Evolutionary conservation across 2,113 vertebrate species (phyloP).

Genomic region (Nothoprocta pentlandii): DNA sequence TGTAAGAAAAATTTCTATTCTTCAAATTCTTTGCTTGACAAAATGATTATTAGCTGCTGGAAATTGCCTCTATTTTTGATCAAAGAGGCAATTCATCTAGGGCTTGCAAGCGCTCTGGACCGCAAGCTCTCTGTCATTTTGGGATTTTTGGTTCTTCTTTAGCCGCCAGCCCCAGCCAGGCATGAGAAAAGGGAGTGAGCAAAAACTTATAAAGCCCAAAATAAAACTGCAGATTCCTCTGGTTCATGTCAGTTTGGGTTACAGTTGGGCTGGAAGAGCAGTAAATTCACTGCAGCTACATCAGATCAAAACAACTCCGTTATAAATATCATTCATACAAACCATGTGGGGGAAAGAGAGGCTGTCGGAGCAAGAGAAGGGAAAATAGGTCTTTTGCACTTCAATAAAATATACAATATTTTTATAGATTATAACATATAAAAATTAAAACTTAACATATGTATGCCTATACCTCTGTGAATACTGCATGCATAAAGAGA

Average conservation of each 20-base stretch:
- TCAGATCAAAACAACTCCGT: constrained; percentile 59
- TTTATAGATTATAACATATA: constrained; percentile 30
- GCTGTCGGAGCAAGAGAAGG: constrained; percentile 31
- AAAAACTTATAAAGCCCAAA: constrained; percentile 52
- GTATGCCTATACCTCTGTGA: neutral
- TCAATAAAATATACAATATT: constrained; percentile 31
- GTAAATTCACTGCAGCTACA: constrained; percentile 60
- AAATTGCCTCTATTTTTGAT: constrained; percentile 42
- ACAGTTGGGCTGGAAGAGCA: constrained; percentile 34
- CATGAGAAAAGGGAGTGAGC: constrained; percentile 47
- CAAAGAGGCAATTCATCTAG: constrained; percentile 42
- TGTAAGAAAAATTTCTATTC: neutral
- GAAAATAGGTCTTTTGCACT: constrained; percentile 22
- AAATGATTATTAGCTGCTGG: neutral
- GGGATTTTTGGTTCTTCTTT: neutral
- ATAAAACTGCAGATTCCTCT: constrained; percentile 50
- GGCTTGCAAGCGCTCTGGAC: constrained; percentile 10
- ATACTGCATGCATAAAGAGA: neutral
- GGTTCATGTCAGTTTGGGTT: constrained; percentile 65
- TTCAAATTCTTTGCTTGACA: neutral
- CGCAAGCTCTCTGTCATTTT: neutral
- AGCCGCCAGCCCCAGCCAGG: constrained; percentile 4
- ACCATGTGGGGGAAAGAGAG: constrained; percentile 23
- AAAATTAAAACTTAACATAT: neutral
- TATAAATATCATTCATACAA: constrained; percentile 60